Evolutionary conservation across 2,888 invertebrate genomes (phyloP).

Genomic region (Xestia c-nigrum): DNA sequence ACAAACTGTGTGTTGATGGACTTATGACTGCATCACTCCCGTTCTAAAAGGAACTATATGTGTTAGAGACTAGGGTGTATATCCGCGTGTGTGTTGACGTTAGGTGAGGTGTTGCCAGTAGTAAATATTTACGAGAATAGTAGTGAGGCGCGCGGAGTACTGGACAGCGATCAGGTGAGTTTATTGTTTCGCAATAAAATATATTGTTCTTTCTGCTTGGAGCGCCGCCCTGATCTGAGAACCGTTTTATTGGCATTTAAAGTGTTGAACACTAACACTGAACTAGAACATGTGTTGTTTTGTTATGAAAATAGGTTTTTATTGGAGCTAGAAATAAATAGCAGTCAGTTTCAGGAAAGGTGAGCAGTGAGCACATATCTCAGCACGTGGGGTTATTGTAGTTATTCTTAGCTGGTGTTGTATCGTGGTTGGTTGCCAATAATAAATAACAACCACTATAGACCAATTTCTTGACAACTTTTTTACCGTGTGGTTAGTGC

Average conservation of each 20-base stretch:
- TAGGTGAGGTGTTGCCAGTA: conserved; percentile 73
- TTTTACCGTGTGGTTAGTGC: neutral
- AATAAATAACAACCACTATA: neutral
- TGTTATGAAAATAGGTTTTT: conserved; percentile 21
- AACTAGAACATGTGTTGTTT: conserved; percentile 20
- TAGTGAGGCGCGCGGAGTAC: conserved; percentile 59
- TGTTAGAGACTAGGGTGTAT: conserved; percentile 47
- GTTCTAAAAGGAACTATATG: conserved; percentile 60
- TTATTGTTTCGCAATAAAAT: conserved; percentile 64
- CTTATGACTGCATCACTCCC: conserved; percentile 57
- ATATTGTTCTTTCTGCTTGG: conserved; percentile 33
- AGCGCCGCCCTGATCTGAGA: conserved; percentile 14
- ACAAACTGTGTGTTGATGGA: conserved; percentile 71
- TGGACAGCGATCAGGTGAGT: conserved; percentile 69
- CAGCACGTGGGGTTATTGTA: too few relatives aligned
- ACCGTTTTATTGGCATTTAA: conserved; percentile 41
- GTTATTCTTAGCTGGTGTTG: neutral
- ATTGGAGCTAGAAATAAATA: neutral
- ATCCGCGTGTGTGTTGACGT: conserved; percentile 58
- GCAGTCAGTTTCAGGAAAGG: neutral
- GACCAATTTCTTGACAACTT: neutral
- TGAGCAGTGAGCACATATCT: too few relatives aligned
- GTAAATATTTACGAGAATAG: conserved; percentile 75
- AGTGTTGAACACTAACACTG: conserved; percentile 24
- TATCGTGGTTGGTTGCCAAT: neutral